Base-by-base conservation (phyloP, 2,113 vertebrate genomes). In the Hiodon tergisus region DNA sequence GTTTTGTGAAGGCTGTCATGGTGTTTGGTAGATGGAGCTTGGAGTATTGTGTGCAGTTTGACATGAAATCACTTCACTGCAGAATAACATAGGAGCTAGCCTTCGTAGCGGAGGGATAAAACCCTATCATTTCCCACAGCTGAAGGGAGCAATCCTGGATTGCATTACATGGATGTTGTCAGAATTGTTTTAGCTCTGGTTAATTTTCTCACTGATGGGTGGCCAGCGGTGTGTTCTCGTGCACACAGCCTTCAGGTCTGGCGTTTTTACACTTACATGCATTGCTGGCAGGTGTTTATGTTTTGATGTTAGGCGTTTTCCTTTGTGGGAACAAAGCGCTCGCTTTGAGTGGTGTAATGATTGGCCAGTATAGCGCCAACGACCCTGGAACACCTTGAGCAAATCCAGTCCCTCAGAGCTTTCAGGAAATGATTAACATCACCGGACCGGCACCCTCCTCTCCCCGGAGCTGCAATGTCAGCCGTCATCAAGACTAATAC, bases 61-160 rank as follows among this genome's bases (percentile, higher is more conserved):
- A 78, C 68, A 76, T 58, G 57, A 74, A 81, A 75, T 79, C 55
- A 71, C 70, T 74, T 72, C 31, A 17, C 61, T 63, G 47, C 76
- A 53, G 70, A 72, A 78, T 76, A 77, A 76, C 66, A 59, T 3
- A 47, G n/a, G 46, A 9, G 13, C 63, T 73, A 69, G 17, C 77
- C 75, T 76, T 81, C 59, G 60, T 60, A 76, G 71, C 57, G 10
- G 3, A 68, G 68, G 69, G 70, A 70, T 67, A 66, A 77, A 79
- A 77, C 74, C 80, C 76, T 61, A 52, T 80, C 77, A 76, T 78
- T 79, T 77, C 78, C 72, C 80, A 81, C 81, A 78, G 76, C 65
- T 55, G 6, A 76, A 14, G 14, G 48, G 48, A 67, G 57, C n/a
- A 2, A 4, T 4, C 60, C 31, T 70, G 74, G 76, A 72, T 80